phyloP scores from a whole-genome alignment of 1,140 invertebrate species.

The Euwallacea similis region DNA sequence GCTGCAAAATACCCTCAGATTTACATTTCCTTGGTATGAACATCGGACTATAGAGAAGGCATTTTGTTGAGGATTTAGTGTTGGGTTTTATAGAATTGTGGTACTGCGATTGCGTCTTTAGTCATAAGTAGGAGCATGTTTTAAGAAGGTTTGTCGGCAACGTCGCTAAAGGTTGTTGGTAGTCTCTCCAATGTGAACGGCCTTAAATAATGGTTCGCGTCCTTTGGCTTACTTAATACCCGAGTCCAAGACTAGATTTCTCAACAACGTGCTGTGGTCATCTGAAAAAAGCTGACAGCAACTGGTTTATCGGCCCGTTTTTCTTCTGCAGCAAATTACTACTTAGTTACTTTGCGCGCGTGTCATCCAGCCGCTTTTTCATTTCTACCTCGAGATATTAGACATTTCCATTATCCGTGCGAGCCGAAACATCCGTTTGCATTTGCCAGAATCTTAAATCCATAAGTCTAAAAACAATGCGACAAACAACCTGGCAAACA shows the following conservation, averaged over 20 bases:
- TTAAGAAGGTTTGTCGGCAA: not conserved
- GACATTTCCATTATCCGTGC: too few relatives aligned
- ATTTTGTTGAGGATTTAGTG: too few relatives aligned
- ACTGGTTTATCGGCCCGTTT: constrained; percentile 5
- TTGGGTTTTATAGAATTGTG: too few relatives aligned
- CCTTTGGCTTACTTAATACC: constrained; percentile 20
- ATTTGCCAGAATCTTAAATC: too few relatives aligned
- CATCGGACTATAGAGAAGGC: too few relatives aligned
- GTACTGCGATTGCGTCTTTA: too few relatives aligned
- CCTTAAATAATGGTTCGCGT: constrained; percentile 17
- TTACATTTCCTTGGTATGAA: too few relatives aligned
- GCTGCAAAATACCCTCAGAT: too few relatives aligned
- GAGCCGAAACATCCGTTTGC: too few relatives aligned
- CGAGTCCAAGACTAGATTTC: not conserved
- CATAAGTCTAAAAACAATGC: not conserved
- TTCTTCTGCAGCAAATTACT: constrained; percentile 1
- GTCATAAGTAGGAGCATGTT: too few relatives aligned
- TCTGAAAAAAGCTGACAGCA: not conserved
- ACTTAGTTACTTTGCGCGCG: not conserved
- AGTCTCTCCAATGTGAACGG: constrained; percentile 23
- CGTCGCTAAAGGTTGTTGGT: constrained; percentile 13
- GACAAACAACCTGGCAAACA: not conserved
- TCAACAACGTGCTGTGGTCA: not conserved
- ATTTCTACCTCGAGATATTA: too few relatives aligned
- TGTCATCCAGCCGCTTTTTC: not conserved